These are phyloP conservation scores for Philopotamus ludificatus DNA, from an alignment of 1,140 invertebrate genomes.

Conservation along the genomic window DNA sequence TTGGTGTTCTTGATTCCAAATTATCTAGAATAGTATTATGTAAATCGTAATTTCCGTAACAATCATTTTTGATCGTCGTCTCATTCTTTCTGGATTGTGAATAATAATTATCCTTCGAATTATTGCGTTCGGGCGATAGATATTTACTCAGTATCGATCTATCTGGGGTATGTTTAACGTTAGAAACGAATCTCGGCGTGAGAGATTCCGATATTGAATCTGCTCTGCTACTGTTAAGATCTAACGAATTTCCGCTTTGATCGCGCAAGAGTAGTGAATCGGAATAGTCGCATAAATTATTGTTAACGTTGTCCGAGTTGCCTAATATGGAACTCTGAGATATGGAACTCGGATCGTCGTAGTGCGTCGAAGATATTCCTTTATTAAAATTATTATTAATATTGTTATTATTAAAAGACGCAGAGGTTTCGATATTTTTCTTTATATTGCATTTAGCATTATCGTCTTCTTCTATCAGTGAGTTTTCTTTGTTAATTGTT, in stretches of 20 bases:
- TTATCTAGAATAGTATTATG: not conserved
- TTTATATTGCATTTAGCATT: not conserved
- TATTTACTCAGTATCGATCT: slow-evolving; percentile 60
- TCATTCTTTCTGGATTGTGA: slow-evolving; percentile 1
- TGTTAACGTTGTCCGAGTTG: slow-evolving; percentile 16
- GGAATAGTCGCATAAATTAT: slow-evolving; percentile 9
- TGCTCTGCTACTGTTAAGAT: slow-evolving; percentile 12
- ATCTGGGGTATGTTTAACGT: slow-evolving; percentile 49
- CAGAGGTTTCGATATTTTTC: not conserved
- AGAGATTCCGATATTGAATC: slow-evolving; percentile 30
- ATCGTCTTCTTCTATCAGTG: slow-evolving; percentile 14
- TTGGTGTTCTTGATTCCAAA: slow-evolving; percentile 32
- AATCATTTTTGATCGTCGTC: not conserved
- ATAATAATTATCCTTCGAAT: slow-evolving; percentile 43
- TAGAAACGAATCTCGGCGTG: slow-evolving; percentile 33
- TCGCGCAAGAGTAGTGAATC: not conserved
- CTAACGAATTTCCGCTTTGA: slow-evolving; percentile 31
- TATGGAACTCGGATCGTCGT: slow-evolving; percentile 23
- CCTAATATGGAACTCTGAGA: slow-evolving; percentile 12
- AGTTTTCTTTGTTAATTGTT: slow-evolving; percentile 2
- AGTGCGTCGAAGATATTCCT: not conserved
- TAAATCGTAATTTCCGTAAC: not conserved
- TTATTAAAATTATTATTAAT: slow-evolving; percentile 1
- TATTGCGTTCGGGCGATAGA: slow-evolving; percentile 48
- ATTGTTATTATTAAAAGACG: not conserved